Evolutionary conservation across 2,113 vertebrate species (phyloP).

Genomic region (Holacanthus passer): DNA sequence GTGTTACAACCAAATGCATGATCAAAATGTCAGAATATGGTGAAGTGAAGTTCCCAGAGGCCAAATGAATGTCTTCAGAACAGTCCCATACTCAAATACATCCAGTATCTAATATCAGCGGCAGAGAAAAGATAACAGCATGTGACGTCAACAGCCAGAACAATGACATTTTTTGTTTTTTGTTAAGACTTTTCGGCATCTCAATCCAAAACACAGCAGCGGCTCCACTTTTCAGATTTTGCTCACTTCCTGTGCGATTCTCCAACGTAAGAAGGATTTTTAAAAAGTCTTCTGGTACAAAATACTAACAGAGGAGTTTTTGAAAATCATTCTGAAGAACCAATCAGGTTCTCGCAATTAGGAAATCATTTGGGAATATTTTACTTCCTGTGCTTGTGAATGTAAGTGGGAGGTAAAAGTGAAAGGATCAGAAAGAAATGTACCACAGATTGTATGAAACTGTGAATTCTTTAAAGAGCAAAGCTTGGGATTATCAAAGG

Average conservation of each 20-base stretch:
- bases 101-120: not conserved
- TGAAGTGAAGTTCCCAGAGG: not conserved
- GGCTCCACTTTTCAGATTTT: too few species aligned
- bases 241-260: too few species aligned
- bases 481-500: conserved; percentile 22
- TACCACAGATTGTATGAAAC: not conserved
- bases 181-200: too few species aligned
- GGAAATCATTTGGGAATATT: conserved; percentile 1
- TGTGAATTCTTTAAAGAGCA: conserved; percentile 32
- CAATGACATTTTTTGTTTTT: too few species aligned
- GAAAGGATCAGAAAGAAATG: conserved; percentile 18
- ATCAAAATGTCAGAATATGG: too few species aligned
- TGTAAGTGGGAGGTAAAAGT: conserved; percentile 22
- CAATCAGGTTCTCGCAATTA: conserved; percentile 8
- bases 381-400: conserved; percentile 20
- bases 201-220: too few species aligned
- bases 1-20: too few species aligned
- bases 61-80: not conserved
- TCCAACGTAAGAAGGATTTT: too few species aligned
- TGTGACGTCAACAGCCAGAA: too few species aligned
- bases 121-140: not conserved
- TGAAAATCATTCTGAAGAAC: too few species aligned
- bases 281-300: too few species aligned
- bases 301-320: too few species aligned
- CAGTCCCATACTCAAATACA: not conserved